phyloP scores from a whole-genome alignment of 2,113 vertebrate genomes.

The Oreochromis aureus region DNA sequence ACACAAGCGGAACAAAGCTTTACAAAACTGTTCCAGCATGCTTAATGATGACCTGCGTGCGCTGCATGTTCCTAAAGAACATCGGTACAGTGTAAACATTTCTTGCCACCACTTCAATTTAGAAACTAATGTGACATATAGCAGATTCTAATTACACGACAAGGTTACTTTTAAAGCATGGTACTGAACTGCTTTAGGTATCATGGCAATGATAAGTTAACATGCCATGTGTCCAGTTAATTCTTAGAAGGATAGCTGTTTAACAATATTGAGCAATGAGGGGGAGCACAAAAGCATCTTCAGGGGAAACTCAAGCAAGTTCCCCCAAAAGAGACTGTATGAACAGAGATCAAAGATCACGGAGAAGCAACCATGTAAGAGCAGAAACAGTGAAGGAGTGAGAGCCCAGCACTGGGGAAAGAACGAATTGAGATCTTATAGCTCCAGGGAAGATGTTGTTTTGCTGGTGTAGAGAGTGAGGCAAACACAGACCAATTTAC shows the following conservation, averaged over 20 bases:
- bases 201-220: not conserved
- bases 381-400: slow-evolving; percentile 23
- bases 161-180: not conserved
- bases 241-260: not conserved
- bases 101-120: not conserved
- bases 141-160: not conserved
- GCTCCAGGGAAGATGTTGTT: slow-evolving; percentile 57
- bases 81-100: slow-evolving; percentile 41
- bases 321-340: not conserved
- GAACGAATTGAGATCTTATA: slow-evolving; percentile 55
- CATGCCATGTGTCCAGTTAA: not conserved
- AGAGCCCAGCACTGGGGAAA: slow-evolving; percentile 21
- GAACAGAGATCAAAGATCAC: slow-evolving; percentile 37
- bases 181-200: not conserved
- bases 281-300: not conserved
- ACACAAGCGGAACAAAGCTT: not conserved
- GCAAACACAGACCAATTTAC: slow-evolving; percentile 72
- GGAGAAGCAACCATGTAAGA: slow-evolving; percentile 18
- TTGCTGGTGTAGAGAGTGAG: slow-evolving; percentile 57
- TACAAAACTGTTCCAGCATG: not conserved
- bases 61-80: not conserved
- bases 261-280: not conserved
- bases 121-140: not conserved
- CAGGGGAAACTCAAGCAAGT: not conserved
- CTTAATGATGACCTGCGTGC: not conserved